Evolutionary conservation across 2,888 invertebrate species (phyloP), one percentile per base, ranked within the genome.

Genomic region (Steromphala cineraria): DNA sequence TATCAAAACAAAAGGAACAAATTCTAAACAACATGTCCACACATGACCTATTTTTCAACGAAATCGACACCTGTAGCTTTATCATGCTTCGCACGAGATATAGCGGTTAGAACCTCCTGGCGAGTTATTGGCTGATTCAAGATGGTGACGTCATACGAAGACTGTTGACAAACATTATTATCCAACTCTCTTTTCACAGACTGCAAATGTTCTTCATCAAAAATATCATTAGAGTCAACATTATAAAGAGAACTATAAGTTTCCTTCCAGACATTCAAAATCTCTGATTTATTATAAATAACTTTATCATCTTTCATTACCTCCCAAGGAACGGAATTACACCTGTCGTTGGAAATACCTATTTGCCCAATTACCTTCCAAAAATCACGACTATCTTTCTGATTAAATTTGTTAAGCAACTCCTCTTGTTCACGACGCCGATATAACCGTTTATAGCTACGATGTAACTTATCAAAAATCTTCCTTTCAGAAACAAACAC

Each of bases 361-460:
- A 80, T 53, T 71, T 77, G 77, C 13, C 77, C 80, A 4, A 80
- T 80, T 15, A 36, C 24, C 67, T 67, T 31, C 77, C 80, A 78
- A 13, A 80, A 77, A 15, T 80, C 56, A 10, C 21, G 31, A 19
- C 19, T 17, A 28, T 80, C 71, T 21, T 19, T 19, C 5, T 52
- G 53, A 19, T 52, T n/a, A 13, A 53, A 55, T 36, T n/a, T 24
- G 1, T 77, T 15, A 8, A 77, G 19, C 1, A 80, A 31, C 24
- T 31, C 21, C 15, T 17, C 24, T 31, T 76, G 80, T 67, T 77
- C 40, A 21, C 55, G 10, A 55, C 36, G 31, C 46, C 52, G 67
- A 21, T 71, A 77, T 52, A 53, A 46, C 2, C 77, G 80, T 31
- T 80, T 80, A 19, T 28, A 36, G 10, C 55, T 55, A 19, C 78